These are phyloP conservation scores for Sarcophaga subvicina DNA, from an alignment of 2,888 invertebrate species.

Conservation along the genomic window DNA sequence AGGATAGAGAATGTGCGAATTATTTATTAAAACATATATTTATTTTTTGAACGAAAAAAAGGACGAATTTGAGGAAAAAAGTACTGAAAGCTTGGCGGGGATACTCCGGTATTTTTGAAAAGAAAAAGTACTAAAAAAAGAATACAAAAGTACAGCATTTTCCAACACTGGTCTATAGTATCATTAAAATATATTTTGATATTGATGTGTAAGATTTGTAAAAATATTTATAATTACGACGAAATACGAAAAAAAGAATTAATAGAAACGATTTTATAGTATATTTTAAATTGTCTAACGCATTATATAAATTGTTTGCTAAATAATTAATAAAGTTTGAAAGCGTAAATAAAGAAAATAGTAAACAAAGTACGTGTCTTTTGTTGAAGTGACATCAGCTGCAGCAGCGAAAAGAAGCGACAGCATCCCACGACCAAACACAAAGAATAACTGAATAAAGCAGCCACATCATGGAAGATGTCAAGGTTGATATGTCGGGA, in stretches of 20 bases:
- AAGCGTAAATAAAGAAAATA: background rate
- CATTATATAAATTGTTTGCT: slow-evolving; percentile 4
- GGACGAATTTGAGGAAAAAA: no score
- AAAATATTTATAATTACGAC: slow-evolving; percentile 2
- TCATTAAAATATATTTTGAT: background rate
- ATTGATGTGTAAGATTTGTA: slow-evolving; percentile 4
- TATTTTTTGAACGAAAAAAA: no score
- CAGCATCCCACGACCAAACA: slow-evolving; percentile 18
- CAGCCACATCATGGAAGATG: slow-evolving; percentile 71
- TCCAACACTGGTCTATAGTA: background rate
- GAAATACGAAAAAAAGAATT: background rate
- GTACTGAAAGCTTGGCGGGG: no score
- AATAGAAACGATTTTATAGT: background rate
- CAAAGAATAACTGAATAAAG: background rate
- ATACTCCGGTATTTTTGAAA: no score
- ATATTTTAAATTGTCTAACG: background rate
- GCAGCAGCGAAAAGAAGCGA: background rate
- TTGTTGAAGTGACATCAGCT: slow-evolving; percentile 36
- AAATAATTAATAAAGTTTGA: background rate
- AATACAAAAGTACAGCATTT: no score
- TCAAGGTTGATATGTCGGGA: slow-evolving; percentile 76
- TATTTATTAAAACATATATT: no score
- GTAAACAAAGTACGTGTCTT: slow-evolving; percentile 47
- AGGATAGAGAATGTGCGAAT: no score
- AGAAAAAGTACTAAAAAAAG: no score